phyloP scores from a whole-genome alignment of 2,113 vertebrate species.

The Ramphastos sulfuratus region DNA sequence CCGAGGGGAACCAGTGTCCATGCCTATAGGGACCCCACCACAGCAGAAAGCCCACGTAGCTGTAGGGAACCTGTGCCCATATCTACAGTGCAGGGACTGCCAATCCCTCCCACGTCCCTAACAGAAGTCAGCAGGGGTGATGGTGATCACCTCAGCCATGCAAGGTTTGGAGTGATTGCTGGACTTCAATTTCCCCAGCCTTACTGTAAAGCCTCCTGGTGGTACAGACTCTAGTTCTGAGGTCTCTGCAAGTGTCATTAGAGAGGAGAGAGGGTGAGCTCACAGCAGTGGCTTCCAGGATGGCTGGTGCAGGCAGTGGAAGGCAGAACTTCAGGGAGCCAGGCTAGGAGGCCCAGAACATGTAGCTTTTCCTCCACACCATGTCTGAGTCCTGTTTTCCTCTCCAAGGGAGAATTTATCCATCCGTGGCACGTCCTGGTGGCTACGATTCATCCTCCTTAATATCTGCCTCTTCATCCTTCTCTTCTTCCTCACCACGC shows the following conservation, averaged over 20 bases:
- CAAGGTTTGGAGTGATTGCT: background rate
- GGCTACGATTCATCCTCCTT: slow-evolving; percentile 88
- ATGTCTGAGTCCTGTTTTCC: background rate
- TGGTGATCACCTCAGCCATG: background rate
- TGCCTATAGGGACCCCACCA: background rate
- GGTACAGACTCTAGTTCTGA: background rate
- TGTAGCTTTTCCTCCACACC: background rate
- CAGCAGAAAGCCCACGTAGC: background rate
- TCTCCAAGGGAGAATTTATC: slow-evolving; percentile 92
- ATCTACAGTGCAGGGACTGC: background rate
- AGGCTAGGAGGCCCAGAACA: background rate
- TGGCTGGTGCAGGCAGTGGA: background rate
- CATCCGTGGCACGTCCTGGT: slow-evolving; percentile 88
- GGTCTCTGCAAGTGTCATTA: background rate
- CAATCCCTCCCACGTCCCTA: background rate
- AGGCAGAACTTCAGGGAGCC: background rate
- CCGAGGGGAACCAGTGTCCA: too few species aligned
- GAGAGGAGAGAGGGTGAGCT: fast-evolving
- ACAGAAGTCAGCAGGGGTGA: background rate
- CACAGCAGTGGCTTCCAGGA: background rate
- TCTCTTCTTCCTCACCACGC: slow-evolving; percentile 97
- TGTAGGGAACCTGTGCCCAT: background rate
- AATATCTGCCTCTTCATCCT: slow-evolving; percentile 94
- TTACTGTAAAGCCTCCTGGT: background rate
- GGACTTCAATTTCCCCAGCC: background rate